phyloP scores from a whole-genome alignment of 2,113 vertebrate genomes.

The Aspidoscelis tigris region DNA sequence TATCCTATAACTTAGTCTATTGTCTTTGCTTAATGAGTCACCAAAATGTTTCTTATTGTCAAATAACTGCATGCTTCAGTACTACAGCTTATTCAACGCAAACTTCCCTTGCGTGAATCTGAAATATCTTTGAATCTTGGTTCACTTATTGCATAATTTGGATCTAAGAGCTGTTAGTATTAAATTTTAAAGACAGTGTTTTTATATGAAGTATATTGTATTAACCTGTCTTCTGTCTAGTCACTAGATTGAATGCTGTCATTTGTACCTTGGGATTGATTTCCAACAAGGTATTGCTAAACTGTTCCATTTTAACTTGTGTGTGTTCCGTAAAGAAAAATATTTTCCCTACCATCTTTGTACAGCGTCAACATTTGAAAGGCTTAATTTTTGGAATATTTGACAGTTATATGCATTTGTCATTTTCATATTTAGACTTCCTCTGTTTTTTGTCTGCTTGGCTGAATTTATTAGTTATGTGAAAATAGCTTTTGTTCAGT shows the following conservation, averaged over 20 bases:
- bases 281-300: slow-evolving; percentile 30
- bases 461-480: background rate
- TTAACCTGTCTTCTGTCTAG: slow-evolving; percentile 28
- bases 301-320: background rate
- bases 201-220: background rate
- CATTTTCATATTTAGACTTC: background rate
- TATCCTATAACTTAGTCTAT: slow-evolving; percentile 40
- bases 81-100: background rate
- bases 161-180: background rate
- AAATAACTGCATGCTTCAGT: slow-evolving; percentile 1
- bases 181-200: background rate
- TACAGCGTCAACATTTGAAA: background rate
- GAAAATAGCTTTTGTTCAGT: slow-evolving; percentile 6
- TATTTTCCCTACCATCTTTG: background rate
- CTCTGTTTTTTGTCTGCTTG: slow-evolving; percentile 19
- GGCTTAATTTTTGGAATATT: slow-evolving; percentile 1
- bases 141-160: background rate
- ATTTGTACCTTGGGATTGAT: slow-evolving; percentile 30
- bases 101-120: slow-evolving; percentile 9
- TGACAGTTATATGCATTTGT: background rate
- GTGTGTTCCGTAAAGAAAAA: background rate
- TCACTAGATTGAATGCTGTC: slow-evolving; percentile 34
- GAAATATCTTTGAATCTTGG: slow-evolving; percentile 1
- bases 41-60: slow-evolving; percentile 33
- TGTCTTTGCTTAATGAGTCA: rapidly evolving